Base-by-base conservation (phyloP, 1,140 invertebrate species). In the Lepidurus couesii region DNA sequence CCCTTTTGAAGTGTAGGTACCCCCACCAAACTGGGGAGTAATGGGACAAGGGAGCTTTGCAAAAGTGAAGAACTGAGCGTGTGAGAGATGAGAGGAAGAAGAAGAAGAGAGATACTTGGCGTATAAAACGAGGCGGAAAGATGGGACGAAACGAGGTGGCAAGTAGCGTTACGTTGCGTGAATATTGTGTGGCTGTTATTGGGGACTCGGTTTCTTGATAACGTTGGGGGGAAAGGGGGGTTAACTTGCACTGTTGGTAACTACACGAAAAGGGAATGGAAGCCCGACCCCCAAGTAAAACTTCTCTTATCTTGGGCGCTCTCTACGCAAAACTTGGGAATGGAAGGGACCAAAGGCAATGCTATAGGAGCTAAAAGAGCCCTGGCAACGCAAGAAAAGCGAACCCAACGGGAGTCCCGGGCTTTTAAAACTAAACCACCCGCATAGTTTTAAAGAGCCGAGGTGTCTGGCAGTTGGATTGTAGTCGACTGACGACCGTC, bases 381-480 rank as follows among this genome's bases (percentile, higher is more conserved):
- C 53, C 53, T 65, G 53, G 53, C 53, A 65, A 65, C 53, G 53
- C 16, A 65, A 9, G 53, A 65, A 65, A 21, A 13, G 16, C 16
- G 21, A 65, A 16, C 53, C 53, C 53, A 65, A 65, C 53, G 53
- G 53, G 53, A 65, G 53, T 65, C 53, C 53, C 53, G 53, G 53
- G 6, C 21, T 21, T 65, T 65, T 21, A 65, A 65, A 65, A 65
- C 53, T 65, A 65, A 65, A 65, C 53, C 53, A 21, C 53, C 53
- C 53, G 53, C 53, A 65, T 21, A 65, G 53, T 65, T 65, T 65
- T 65, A 65, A 65, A 65, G 53, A 65, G 53, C 53, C 53, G 13
- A 65, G 53, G 53, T 65, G 53, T 65, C 53, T 65, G n/a, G 53
- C 16, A 21, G 6, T 65, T 21, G 13, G 53, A n/a, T 65, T 65